phyloP scores from a whole-genome alignment of 35 echinoderm and acorn worm genomes.

The Lytechinus variegatus region DNA sequence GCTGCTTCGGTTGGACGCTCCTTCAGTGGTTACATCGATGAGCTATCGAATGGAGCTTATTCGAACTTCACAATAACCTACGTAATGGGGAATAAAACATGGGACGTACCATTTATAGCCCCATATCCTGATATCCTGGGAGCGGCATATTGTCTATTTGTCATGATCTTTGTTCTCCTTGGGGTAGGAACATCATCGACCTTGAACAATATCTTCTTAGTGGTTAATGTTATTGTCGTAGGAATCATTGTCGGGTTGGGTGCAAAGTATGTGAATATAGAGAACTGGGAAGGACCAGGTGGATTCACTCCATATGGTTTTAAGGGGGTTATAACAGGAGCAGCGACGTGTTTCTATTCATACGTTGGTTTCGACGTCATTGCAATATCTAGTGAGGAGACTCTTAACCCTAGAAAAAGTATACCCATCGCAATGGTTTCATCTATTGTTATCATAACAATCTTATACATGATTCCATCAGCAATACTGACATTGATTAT shows the following conservation, averaged over 20 bases:
- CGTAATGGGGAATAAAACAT: conserved; percentile 54
- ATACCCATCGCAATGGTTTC: conserved; percentile 60
- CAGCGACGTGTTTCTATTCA: conserved; percentile 65
- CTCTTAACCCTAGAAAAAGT: conserved; percentile 31
- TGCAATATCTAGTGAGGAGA: conserved; percentile 62
- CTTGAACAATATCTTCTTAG: conserved; percentile 47
- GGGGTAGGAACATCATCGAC: conserved; percentile 31
- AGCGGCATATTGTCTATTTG: background rate
- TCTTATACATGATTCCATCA: conserved; percentile 48
- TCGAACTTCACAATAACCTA: conserved; percentile 49
- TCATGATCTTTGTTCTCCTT: conserved; percentile 51
- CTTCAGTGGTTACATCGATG: conserved; percentile 71
- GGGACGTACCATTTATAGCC: conserved; percentile 49
- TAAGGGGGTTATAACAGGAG: conserved; percentile 47
- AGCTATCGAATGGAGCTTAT: conserved; percentile 22
- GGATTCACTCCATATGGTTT: conserved; percentile 55
- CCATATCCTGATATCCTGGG: conserved; percentile 62
- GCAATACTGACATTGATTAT: conserved; percentile 60
- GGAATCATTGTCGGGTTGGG: conserved; percentile 34
- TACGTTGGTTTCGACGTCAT: conserved; percentile 75
- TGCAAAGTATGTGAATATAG: conserved; percentile 44
- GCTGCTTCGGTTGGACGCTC: conserved; percentile 43
- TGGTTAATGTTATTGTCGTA: conserved; percentile 50
- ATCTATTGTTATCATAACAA: conserved; percentile 43
- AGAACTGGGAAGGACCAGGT: conserved; percentile 34